Base-by-base conservation (phyloP, 2,888 invertebrate genomes). In the Gerris lacustris region DNA sequence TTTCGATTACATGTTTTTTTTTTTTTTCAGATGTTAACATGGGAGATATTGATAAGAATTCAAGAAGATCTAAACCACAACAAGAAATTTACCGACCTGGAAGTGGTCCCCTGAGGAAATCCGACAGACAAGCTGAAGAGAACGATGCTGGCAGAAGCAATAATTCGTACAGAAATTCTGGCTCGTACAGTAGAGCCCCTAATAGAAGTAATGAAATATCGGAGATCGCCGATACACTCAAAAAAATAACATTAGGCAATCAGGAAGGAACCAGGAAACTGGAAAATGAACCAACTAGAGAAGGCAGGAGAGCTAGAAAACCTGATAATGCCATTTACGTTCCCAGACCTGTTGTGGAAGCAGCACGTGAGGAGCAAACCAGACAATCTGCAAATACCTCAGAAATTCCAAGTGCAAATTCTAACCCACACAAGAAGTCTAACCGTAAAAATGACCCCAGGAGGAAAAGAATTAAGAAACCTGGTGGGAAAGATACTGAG, bases 1-100 rank as follows among this genome's bases (percentile, higher is more conserved):
- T 31, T 31, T 31, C 4, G 31, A 1, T 31, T 2, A 31, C 4
- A 55, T 55, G 55, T 55, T 55, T 11, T 55, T 15, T 4, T 55
- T 64, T 4, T n/a, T 2, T 64, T 64, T 17, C 31, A 64, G 64
- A 64, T 64, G 17, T 64, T 31, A 79, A 66, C 78, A 76, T 76
- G 78, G 79, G 66, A 78, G 77, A 78, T 77, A 77, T 73, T 73
- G 75, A 77, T 83, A 84, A 85, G 76, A 83, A 82, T 76, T 83
- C 82, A 83, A 85, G 83, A 80, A 82, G 83, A 76, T 85, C 85
- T 79, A 87, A 87, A 81, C 88, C 87, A 77, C 86, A 73, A 78
- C 86, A 87, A 81, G 85, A 85, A 81, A 82, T 89, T 74, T 90
- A 91, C 78, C 86, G 86, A 79, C 90, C 90, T 79, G 90, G 90